These are phyloP conservation scores for Phymastichus coffea DNA, from an alignment of 1,140 invertebrate genomes.

Conservation along the genomic window DNA sequence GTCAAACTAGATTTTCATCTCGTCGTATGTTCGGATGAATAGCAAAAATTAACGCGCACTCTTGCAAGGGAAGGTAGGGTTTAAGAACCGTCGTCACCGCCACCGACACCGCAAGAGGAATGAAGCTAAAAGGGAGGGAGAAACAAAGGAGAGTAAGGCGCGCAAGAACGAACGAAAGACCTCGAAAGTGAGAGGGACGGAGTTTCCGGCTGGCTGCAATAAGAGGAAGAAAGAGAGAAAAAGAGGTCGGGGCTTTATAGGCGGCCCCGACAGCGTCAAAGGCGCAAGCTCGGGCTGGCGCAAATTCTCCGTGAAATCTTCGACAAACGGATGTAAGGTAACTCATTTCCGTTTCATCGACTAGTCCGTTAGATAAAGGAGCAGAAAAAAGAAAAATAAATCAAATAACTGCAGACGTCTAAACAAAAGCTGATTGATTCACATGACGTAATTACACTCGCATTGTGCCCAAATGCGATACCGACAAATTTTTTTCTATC, in stretches of 20 bases:
- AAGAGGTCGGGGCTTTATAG: not conserved
- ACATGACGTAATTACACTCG: constrained; percentile 40
- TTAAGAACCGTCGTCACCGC: too few species aligned
- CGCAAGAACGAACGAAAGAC: not conserved
- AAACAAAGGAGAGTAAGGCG: constrained; percentile 13
- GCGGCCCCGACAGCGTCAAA: not conserved
- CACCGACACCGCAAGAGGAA: not conserved
- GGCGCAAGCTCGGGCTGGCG: constrained; percentile 17
- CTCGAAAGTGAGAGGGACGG: not conserved
- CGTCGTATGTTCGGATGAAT: constrained; percentile 2
- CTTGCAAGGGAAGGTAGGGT: too few species aligned
- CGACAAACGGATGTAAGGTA: constrained; percentile 39
- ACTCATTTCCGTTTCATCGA: constrained; percentile 44
- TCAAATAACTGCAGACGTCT: too few species aligned
- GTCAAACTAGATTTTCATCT: constrained; percentile 18
- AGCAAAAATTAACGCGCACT: constrained; percentile 18
- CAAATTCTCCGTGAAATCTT: constrained; percentile 44
- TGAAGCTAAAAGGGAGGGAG: constrained; percentile 2
- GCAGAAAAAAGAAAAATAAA: too few species aligned
- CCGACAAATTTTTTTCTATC: too few species aligned
- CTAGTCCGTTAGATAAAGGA: too few species aligned
- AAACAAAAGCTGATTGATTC: constrained; percentile 41
- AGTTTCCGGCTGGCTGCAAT: not conserved
- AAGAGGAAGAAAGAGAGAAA: not conserved
- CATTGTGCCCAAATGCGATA: constrained; percentile 29